Conservation (phyloP, 2,113 vertebrate species). For the Indicator indicator region DNA sequence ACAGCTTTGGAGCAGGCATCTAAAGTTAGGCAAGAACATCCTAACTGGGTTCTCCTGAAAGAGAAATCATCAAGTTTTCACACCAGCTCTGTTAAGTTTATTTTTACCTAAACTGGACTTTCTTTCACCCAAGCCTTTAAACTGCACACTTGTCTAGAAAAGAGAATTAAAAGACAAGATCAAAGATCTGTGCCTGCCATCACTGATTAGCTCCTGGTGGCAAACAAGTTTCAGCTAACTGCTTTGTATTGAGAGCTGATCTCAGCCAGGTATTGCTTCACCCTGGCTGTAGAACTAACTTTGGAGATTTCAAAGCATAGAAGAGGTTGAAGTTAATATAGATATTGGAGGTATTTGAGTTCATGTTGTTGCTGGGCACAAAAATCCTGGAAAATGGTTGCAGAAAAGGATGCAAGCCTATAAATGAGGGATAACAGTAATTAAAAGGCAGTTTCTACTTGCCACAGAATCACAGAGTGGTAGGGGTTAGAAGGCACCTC, state of each 20-base stretch:
- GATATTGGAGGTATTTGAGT: not conserved
- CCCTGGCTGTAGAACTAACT: not conserved
- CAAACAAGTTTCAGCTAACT: not conserved
- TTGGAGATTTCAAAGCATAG: not conserved
- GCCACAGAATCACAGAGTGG: not conserved
- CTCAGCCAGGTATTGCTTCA: not conserved
- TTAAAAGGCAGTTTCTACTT: not conserved
- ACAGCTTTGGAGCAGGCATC: not conserved
- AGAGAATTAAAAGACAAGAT: not conserved
- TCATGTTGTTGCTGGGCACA: not conserved
- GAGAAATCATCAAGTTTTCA: not conserved
- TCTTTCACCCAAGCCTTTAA: not conserved
- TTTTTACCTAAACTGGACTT: not conserved
- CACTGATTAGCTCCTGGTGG: not conserved
- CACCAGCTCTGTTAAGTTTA: not conserved
- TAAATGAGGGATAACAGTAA: not conserved
- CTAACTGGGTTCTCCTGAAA: not conserved
- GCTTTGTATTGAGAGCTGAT: slow-evolving; percentile 3
- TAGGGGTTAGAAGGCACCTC: too few relatives aligned
- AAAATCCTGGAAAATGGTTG: not conserved
- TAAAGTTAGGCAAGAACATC: not conserved
- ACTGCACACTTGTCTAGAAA: not conserved
- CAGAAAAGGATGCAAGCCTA: not conserved
- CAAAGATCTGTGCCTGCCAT: not conserved
- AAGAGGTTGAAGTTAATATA: not conserved